phyloP scores from a whole-genome alignment of 2,888 invertebrate species.

The Orthosia gothica region DNA sequence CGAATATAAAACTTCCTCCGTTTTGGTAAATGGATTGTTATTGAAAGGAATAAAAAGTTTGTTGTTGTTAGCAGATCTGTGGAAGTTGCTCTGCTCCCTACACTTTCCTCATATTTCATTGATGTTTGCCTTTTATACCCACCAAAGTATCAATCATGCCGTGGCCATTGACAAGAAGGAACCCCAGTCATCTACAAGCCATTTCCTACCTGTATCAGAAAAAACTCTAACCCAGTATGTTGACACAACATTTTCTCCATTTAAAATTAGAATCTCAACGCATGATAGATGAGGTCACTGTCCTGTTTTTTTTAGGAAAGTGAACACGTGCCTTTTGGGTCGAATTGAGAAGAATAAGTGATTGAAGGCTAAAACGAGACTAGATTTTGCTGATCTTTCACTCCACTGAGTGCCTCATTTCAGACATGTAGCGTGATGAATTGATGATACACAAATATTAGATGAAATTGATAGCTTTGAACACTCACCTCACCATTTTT shows the following conservation, averaged over 20 bases:
- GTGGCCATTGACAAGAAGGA: not conserved
- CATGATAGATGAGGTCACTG: slow-evolving; percentile 40
- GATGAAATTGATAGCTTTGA: not conserved
- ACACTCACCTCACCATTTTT: slow-evolving; percentile 91
- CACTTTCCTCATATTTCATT: not conserved
- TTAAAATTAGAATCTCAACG: slow-evolving; percentile 46
- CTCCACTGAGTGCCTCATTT: not conserved
- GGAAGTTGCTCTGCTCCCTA: not conserved
- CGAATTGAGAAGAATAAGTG: not conserved
- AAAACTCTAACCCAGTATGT: slow-evolving; percentile 22
- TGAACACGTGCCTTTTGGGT: not conserved
- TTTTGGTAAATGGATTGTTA: not conserved
- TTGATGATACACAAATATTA: not conserved
- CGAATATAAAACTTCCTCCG: not conserved
- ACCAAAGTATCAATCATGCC: not conserved
- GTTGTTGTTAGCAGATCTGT: not conserved
- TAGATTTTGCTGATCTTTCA: not conserved
- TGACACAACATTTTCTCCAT: slow-evolving; percentile 42
- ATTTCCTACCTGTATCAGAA: slow-evolving; percentile 17
- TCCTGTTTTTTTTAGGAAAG: slow-evolving; percentile 13
- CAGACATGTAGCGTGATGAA: not conserved
- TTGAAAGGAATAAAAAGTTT: not conserved
- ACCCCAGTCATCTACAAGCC: not conserved
- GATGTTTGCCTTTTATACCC: not conserved
- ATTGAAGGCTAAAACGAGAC: not conserved